Base-by-base conservation (phyloP, 2,113 vertebrate genomes). In the Speoplatyrhinus poulsoni region DNA sequence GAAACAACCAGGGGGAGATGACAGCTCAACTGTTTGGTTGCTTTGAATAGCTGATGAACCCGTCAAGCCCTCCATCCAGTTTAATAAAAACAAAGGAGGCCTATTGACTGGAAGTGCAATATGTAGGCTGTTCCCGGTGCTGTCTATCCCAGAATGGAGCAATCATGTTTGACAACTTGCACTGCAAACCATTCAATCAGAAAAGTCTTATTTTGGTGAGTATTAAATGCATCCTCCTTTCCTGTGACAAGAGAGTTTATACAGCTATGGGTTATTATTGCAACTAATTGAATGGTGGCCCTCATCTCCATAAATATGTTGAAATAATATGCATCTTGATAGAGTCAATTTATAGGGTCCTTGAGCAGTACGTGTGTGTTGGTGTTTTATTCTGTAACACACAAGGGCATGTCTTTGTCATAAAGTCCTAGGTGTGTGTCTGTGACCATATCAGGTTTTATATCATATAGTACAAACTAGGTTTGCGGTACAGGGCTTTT, bases 11-110 rank as follows among this genome's bases (percentile, higher is more conserved):
- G 74, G 73, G 69, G 47, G 69, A 56, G 65, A 85, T 88, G 90
- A 92, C 87, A 88, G 90, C 88, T 61, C 81, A 82, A 90, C 80
- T 82, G 86, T 88, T 88, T 72, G 63, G 81, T 87, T 92, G 89
- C 87, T 93, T 90, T 90, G 92, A 93, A 93, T 90, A 87, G 89
- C 87, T 91, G 93, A 94, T 90, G 92, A 95, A 91, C 90, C 92
- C 81, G 72, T 87, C 90, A 86, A 85, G 87, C 87, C 83, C 73
- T 81, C 85, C 88, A 73, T 76, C 89, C 82, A 94, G 94, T 93
- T 87, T 93, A 95, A 95, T 95, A 95, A 93, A 93, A 87, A 93
- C 85, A 87, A 91, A 78, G 79, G 84, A 89, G 90, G 90, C 91
- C 89, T 89, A 91, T 92, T 88, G 93, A 91, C 90, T 91, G 81